phyloP scores from a whole-genome alignment of 2,113 vertebrate species.

The Osmerus mordax region DNA sequence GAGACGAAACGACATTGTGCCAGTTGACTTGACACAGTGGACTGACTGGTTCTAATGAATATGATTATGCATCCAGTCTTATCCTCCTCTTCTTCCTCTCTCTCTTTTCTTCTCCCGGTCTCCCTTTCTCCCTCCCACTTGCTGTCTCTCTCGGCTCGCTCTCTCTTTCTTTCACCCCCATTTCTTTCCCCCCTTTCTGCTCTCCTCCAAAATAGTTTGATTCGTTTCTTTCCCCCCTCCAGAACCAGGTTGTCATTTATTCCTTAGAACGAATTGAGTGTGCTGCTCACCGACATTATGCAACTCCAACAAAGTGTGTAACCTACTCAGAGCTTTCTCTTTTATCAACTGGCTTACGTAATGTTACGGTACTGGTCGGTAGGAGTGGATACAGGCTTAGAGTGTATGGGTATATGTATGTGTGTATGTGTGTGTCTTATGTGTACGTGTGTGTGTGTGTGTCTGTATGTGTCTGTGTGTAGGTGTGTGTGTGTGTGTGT shows the following conservation, averaged over 20 bases:
- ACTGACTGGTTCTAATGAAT: conserved; percentile 33
- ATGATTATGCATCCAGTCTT: conserved; percentile 12
- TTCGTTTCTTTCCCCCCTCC: background rate
- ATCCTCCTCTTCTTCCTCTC: conserved; percentile 7
- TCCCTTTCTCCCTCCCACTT: background rate
- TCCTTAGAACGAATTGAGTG: too few species aligned
- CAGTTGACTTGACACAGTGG: conserved; percentile 36
- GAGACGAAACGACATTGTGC: conserved; percentile 22
- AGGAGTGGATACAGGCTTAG: background rate
- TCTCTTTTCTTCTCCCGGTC: background rate
- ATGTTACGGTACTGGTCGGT: background rate
- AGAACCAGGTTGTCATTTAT: background rate
- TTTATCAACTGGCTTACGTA: background rate
- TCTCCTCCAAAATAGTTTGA: background rate
- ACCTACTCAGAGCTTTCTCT: background rate
- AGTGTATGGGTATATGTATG: background rate
- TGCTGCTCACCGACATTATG: background rate
- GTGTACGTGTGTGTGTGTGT: background rate
- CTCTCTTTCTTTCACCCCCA: conserved; percentile 2
- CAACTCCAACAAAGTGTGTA: background rate
- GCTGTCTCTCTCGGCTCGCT: background rate
- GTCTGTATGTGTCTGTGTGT: background rate
- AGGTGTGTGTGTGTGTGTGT: background rate
- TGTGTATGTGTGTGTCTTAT: background rate
- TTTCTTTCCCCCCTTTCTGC: background rate